Evolutionary conservation across 2,888 invertebrate genomes (phyloP).

Genomic region (Dicycla oo): DNA sequence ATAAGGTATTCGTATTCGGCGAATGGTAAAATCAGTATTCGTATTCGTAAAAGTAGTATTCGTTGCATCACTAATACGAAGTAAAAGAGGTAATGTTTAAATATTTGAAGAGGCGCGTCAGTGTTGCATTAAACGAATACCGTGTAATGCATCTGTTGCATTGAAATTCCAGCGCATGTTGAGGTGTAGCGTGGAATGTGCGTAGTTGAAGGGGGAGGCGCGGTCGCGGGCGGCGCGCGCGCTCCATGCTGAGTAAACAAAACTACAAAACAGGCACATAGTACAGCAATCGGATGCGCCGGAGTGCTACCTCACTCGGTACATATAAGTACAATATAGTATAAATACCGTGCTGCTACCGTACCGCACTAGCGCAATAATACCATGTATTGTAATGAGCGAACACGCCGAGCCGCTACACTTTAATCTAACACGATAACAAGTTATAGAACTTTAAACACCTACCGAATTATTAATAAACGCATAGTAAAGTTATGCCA

Average conservation of each 20-base stretch:
- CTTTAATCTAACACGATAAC: conserved; percentile 27
- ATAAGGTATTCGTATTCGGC: too few species aligned
- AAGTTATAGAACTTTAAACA: background rate
- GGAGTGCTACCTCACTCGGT: conserved; percentile 56
- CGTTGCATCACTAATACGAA: too few species aligned
- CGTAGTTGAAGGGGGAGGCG: conserved; percentile 69
- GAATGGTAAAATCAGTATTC: too few species aligned
- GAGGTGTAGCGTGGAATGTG: conserved; percentile 79
- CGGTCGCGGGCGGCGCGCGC: conserved; percentile 67
- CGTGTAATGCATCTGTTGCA: conserved; percentile 77
- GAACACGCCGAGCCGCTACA: conserved; percentile 22
- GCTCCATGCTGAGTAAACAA: conserved; percentile 86
- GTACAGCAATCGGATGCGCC: conserved; percentile 76
- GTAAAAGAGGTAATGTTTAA: conserved; percentile 61
- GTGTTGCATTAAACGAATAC: conserved; percentile 63
- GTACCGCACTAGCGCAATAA: conserved; percentile 48
- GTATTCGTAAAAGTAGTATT: too few species aligned
- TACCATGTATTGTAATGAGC: conserved; percentile 46
- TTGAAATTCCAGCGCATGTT: conserved; percentile 77
- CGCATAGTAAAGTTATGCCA: background rate
- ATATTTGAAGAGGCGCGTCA: conserved; percentile 73
- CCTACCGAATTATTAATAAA: background rate
- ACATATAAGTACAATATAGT: conserved; percentile 57
- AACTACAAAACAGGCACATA: conserved; percentile 79
- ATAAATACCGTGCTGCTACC: conserved; percentile 61